Percentiles rank a stretch among this genome's conserved stretches.
phyloP scores from a whole-genome alignment of 2,113 vertebrate genomes.

The Xiphorhynchus elegans region DNA sequence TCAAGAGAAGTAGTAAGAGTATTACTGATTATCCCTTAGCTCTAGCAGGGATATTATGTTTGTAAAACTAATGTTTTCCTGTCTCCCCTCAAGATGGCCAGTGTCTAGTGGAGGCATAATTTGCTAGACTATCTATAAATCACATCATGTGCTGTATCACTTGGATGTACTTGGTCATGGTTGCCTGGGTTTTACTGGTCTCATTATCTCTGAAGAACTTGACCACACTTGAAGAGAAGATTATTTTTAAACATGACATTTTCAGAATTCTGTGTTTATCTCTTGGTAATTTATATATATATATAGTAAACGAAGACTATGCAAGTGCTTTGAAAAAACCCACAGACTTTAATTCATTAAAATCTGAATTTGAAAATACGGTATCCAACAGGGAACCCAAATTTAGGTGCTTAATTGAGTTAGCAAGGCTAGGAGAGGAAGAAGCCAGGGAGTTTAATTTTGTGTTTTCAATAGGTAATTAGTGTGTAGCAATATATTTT shows the following conservation, averaged over 20 bases:
- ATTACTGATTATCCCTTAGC: not conserved
- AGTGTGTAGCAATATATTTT: not conserved
- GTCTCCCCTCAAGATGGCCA: not conserved
- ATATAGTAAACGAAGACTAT: constrained; percentile 21
- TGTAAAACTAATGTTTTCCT: not conserved
- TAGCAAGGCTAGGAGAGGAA: not conserved
- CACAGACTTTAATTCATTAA: constrained; percentile 35
- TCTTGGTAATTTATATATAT: not conserved
- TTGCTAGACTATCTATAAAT: not conserved
- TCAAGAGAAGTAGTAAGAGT: not conserved
- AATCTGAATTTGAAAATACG: constrained; percentile 16
- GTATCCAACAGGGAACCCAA: not conserved
- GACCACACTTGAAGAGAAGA: not conserved
- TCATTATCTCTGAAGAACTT: constrained; percentile 15
- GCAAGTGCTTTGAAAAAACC: not conserved
- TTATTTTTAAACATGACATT: constrained; percentile 26
- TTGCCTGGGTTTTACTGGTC: constrained; percentile 29
- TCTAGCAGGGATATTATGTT: not conserved
- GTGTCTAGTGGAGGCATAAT: not conserved
- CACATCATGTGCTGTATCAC: not conserved
- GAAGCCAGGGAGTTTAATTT: not conserved
- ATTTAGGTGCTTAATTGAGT: constrained; percentile 39
- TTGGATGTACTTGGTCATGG: constrained; percentile 15
- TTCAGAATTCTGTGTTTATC: constrained; percentile 28
- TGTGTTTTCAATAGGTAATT: constrained; percentile 40